Evolutionary conservation across 2,888 invertebrate species (phyloP), one percentile per base, ranked within the genome.

Genomic region (Catocala nupta): DNA sequence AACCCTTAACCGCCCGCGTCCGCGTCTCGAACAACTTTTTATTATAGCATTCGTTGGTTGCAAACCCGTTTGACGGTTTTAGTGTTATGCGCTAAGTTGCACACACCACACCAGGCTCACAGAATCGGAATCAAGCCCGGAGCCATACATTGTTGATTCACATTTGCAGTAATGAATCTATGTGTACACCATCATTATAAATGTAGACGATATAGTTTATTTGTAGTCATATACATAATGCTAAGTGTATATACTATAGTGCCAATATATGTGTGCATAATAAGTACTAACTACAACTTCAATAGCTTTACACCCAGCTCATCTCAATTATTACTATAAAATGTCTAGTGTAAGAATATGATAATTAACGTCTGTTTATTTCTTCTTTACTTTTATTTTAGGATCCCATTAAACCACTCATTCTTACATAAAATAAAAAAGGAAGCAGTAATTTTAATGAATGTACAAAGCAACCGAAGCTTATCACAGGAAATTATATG

Each of bases 1-100:
- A 59, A 53, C 36, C 63, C 71, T 59, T 68, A 69, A 73, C 44
- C 56, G 64, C 50, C 60, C 61, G 71, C 68, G 75, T 65, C 75
- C 76, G 78, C 80, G 83, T 87, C 87, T 83, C 85, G 82, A 85
- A 82, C 89, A 86, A 90, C 89, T 90, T 90, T 90, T 90, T 90
- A 88, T 86, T 84, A 86, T 84, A 81, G 89, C 84, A 86, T 87
- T 87, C 88, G 87, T 86, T 85, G 81, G 86, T 84, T 85, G 85
- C 86, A 90, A 90, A 90, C 90, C 82, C 83, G 90, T 90, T 90
- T 88, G 86, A 83, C 87, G 84, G 85, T 90, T 87, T 85, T 86
- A 88, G 88, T 87, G 85, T 88, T 75, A 76, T 72, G 66, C 64
- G 66, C 62, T 77, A 86, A 86, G 86, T 83, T 87, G 86, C 84